phyloP scores from a whole-genome alignment of 2,888 invertebrate genomes.

The Lathronympha strigana region DNA sequence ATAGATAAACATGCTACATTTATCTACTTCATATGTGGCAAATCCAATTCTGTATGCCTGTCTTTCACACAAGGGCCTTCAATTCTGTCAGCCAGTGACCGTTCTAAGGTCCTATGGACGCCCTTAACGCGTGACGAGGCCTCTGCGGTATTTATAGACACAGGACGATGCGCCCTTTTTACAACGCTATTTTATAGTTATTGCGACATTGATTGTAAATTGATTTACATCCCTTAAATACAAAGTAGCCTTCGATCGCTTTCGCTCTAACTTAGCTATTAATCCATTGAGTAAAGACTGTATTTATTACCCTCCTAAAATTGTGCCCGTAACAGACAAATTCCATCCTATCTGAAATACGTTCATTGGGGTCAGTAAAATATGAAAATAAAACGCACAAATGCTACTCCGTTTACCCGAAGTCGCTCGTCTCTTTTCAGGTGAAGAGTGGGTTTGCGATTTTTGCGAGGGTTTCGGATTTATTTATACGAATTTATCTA shows the following conservation, averaged over 20 bases:
- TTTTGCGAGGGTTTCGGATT: too few species aligned
- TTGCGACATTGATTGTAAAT: constrained; percentile 60
- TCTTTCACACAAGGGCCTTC: constrained; percentile 65
- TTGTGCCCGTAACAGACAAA: constrained; percentile 1
- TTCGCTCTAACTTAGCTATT: constrained; percentile 20
- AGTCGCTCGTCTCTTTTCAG: background rate
- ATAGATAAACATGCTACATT: constrained; percentile 6
- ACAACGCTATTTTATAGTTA: constrained; percentile 67
- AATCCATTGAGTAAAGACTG: constrained; percentile 13
- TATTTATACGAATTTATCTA: too few species aligned
- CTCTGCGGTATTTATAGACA: constrained; percentile 51
- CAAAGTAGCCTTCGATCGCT: constrained; percentile 33
- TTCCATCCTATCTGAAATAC: background rate
- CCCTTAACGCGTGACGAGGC: constrained; percentile 78
- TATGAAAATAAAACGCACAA: background rate
- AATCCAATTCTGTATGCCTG: constrained; percentile 64
- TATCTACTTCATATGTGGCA: constrained; percentile 46
- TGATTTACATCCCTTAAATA: constrained; percentile 57
- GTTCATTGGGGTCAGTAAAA: background rate
- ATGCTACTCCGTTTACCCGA: background rate
- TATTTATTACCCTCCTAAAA: constrained; percentile 23
- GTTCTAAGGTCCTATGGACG: constrained; percentile 70
- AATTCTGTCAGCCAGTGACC: constrained; percentile 52
- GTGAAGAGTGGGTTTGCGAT: too few species aligned
- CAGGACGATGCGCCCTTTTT: constrained; percentile 62